These are phyloP conservation scores for Hedya salicella DNA, from an alignment of 2,888 invertebrate species.

Conservation along the genomic window DNA sequence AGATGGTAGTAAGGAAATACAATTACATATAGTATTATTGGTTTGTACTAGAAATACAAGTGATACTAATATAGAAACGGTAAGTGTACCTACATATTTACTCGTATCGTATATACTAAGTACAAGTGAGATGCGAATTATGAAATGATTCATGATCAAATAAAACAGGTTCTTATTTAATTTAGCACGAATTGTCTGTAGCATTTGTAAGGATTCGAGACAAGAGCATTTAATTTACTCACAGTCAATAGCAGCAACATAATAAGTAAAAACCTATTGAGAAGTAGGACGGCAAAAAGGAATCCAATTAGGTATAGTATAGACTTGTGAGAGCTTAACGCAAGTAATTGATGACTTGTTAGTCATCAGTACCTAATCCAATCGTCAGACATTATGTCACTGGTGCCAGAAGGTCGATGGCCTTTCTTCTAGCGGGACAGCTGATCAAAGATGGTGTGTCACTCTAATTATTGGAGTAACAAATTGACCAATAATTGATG, in stretches of 20 bases:
- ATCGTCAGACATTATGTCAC: conserved; percentile 67
- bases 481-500: conserved; percentile 27
- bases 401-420: conserved; percentile 57
- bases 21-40: too few species aligned
- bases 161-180: conserved; percentile 2
- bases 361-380: conserved; percentile 66
- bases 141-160: conserved; percentile 1
- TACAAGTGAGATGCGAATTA: not conserved
- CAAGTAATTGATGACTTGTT: conserved; percentile 66
- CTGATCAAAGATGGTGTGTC: conserved; percentile 35
- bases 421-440: conserved; percentile 57
- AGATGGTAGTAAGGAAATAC: too few species aligned
- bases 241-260: conserved; percentile 27
- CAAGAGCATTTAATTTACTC: conserved; percentile 19
- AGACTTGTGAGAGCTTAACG: conserved; percentile 37
- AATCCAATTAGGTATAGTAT: conserved; percentile 43
- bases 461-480: conserved; percentile 47
- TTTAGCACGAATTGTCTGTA: conserved; percentile 8
- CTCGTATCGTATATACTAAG: too few species aligned
- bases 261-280: conserved; percentile 31
- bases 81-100: too few species aligned
- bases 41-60: not conserved
- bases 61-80: not conserved
- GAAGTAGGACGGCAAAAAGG: conserved; percentile 30
- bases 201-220: conserved; percentile 48